Percentiles rank a stretch among this genome's conserved stretches.
Conservation (phyloP, 2,113 vertebrate genomes). For the Abramis brama region DNA sequence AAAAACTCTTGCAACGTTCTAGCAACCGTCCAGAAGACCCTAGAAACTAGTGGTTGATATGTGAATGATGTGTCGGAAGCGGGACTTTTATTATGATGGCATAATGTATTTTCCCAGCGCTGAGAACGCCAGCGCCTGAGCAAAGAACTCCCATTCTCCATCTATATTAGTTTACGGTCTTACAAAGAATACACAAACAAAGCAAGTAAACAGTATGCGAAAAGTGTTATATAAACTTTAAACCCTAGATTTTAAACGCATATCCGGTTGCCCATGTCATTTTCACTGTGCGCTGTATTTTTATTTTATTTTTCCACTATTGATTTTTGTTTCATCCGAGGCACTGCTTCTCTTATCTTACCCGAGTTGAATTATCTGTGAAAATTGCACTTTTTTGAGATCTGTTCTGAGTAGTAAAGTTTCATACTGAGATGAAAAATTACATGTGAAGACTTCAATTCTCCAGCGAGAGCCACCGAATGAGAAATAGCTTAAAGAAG, state of each 20-base stretch:
- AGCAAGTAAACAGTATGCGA: no score
- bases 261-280: no score
- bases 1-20: no score
- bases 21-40: background rate
- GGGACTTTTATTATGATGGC: no score
- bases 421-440: conserved; percentile 15
- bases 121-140: no score
- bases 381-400: background rate
- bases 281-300: background rate
- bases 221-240: no score
- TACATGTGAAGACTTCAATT: background rate
- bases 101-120: no score
- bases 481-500: background rate
- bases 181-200: no score
- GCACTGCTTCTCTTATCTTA: background rate
- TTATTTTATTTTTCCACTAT: background rate
- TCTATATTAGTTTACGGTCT: no score
- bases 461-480: background rate
- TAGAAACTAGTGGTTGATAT: background rate
- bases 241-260: no score
- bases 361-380: background rate
- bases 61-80: no score
- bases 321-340: background rate
- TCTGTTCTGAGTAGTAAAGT: background rate
- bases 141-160: no score